Evolutionary conservation across 2,797 vertebrate genomes (phyloP), one percentile per base, ranked within the genome.

Genomic region (Phoxinus dragarum): DNA sequence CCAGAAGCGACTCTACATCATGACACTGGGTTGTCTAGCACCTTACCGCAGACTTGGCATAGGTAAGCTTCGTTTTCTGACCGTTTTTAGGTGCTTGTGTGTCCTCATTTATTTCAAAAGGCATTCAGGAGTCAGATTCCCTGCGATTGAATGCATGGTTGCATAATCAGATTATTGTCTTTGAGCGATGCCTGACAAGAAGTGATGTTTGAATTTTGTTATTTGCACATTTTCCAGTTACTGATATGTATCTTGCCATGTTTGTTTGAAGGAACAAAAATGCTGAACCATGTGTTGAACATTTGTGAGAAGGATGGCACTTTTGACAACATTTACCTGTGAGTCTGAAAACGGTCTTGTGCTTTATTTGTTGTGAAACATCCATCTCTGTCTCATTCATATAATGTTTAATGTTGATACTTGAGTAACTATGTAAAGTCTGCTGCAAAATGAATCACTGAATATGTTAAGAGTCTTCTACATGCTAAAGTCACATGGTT

Each of bases 251-350:
- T 23, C n/a, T 78, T 86, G 76, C 21, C 74, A 3, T 86, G 11
- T 85, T 61, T 79, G 14, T 80, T 89, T 79, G 2, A 87, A 99
- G 98, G 98, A 96, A 99, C 98, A 90, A 99, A 99, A 96, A 99
- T 99, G 98, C 96, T 99, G 94, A 99, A 99, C 96, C 98, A 99
- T 88, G 98, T 99, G 92, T 96, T 99, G 95, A 99, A 98, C 96
- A 99, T 99, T 94, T 99, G 98, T 94, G 98, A 99, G 95, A 99
- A 99, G 95, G 98, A 99, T 90, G 98, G 98, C 94, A 99, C 98
- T 93, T 99, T 99, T 94, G 98, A 99, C 96, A 99, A 99, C 95
- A 99, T 99, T 95, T 99, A 99, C 96, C 96, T 99, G 98, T 99
- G 93, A 99, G 98, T 90, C 21, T 84, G 7, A 38, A 75, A 19